Base-by-base conservation (phyloP, 2,113 vertebrate genomes). In the Alethe diademata region DNA sequence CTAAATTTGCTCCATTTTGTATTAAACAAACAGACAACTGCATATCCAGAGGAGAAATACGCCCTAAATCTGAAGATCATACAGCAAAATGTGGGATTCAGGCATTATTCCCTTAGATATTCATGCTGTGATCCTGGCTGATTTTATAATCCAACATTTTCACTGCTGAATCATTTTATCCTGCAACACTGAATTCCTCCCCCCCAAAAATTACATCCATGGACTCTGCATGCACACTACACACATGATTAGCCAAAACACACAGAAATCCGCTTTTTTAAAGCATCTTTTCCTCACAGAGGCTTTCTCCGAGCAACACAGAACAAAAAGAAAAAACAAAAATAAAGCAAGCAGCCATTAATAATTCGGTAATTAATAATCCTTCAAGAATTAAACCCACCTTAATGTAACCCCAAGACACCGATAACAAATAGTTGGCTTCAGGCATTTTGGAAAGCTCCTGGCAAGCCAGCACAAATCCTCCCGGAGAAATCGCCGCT, bases 321-420 rank as follows among this genome's bases (percentile, higher is more conserved):
- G 66, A 45, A 82, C 17, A 23, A 22, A 53, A 22, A 26, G 14
- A 18, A 47, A 15, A 2, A 4, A 35, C 35, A 35, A 3, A 23
- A 58, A 12, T 36, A 8, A 23, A 74, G 13, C 1, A 4, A 3
- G 0, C 20, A 65, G 58, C 14, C n/a, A 18, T 38, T 56, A 74
- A 75, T 6, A 33, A 90, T 3, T 18, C 33, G 0, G 20, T 20
- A 76, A 76, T 67, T 17, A 51, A 35, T 2, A 51, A 51, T 4
- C 82, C 54, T 38, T 4, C 57, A 62, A 56, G 33, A 91, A 91
- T 40, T 13, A 95, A 92, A 99, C 99, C 99, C 98, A 99, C 99
- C 99, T 99, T 99, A 88, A 99, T 99, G 92, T 99, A 99, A 97
- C 99, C 99, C 99, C 99, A 99, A 97, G 99, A 99, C 73, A 99